Conservation (phyloP, 2,888 invertebrate species). For the Mallateleia sp. region DNA sequence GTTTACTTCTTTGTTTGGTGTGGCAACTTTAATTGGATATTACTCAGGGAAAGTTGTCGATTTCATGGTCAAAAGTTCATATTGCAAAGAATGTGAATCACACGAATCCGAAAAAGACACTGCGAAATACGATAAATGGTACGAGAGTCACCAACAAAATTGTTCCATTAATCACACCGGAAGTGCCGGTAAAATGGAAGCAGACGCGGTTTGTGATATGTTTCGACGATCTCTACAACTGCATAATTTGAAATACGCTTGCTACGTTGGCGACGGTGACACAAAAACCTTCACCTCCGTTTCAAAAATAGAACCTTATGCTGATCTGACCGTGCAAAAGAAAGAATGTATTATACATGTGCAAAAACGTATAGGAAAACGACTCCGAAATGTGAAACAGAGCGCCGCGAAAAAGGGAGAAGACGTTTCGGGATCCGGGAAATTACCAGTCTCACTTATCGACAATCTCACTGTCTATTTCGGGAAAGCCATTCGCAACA, state of each 20-base stretch:
- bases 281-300: constrained; percentile 54
- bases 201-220: constrained; percentile 37
- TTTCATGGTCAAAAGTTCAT: constrained; percentile 44
- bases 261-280: constrained; percentile 47
- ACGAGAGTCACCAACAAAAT: constrained; percentile 21
- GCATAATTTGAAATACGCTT: constrained; percentile 45
- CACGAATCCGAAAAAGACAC: constrained; percentile 26
- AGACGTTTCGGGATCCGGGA: constrained; percentile 17
- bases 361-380: constrained; percentile 50
- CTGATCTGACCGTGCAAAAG: constrained; percentile 30
- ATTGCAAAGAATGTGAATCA: constrained; percentile 50
- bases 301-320: constrained; percentile 46
- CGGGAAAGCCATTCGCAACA: constrained; percentile 34
- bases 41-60: constrained; percentile 58
- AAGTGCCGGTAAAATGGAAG: constrained; percentile 46
- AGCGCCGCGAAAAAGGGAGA: constrained; percentile 12
- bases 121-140: constrained; percentile 36
- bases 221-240: constrained; percentile 28
- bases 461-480: constrained; percentile 33
- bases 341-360: constrained; percentile 52
- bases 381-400: constrained; percentile 52
- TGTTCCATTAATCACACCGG: constrained; percentile 39
- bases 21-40: constrained; percentile 51
- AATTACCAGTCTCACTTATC: constrained; percentile 28
- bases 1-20: constrained; percentile 42